These are phyloP conservation scores for Lethenteron camtschaticum DNA, from an alignment of 2,113 vertebrate genomes.

Conservation along the genomic window DNA sequence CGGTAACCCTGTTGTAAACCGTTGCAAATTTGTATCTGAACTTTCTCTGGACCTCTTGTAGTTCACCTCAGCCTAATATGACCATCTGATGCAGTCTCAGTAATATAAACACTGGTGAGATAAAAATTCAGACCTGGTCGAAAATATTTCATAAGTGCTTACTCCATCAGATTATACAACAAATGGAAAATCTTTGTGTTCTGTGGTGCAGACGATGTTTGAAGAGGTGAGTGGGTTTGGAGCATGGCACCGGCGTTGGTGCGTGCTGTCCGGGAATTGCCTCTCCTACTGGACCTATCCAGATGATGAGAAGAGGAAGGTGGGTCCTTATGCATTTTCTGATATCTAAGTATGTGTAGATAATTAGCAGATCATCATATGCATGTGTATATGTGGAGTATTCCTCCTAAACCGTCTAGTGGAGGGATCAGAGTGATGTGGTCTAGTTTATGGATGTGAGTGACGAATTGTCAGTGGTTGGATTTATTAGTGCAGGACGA, in stretches of 20 bases:
- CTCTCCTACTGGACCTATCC: constrained; percentile 96
- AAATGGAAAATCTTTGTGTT: background rate
- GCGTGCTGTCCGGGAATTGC: constrained; percentile 62
- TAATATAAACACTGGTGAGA: background rate
- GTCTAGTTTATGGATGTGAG: background rate
- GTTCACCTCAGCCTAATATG: too few relatives aligned
- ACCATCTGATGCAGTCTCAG: too few relatives aligned
- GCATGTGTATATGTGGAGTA: too few relatives aligned
- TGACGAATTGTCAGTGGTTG: background rate
- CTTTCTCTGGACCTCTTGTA: too few relatives aligned
- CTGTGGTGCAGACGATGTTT: constrained; percentile 58
- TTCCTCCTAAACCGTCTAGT: background rate
- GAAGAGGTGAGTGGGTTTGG: constrained; percentile 94
- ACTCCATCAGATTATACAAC: background rate
- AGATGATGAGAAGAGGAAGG: constrained; percentile 80
- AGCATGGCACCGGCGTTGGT: constrained; percentile 89
- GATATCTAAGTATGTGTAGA: too few relatives aligned
- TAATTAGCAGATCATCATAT: too few relatives aligned
- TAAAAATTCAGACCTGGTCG: too few relatives aligned
- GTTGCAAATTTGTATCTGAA: too few relatives aligned
- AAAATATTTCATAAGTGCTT: background rate
- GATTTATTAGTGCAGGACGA: background rate
- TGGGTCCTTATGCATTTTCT: constrained; percentile 13
- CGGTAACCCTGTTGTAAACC: too few relatives aligned
- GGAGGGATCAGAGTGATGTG: background rate